Percentiles rank a stretch among this genome's conserved stretches.
Evolutionary conservation across 2,113 vertebrate species (phyloP).

Genomic region (Notarius lentiginosus): DNA sequence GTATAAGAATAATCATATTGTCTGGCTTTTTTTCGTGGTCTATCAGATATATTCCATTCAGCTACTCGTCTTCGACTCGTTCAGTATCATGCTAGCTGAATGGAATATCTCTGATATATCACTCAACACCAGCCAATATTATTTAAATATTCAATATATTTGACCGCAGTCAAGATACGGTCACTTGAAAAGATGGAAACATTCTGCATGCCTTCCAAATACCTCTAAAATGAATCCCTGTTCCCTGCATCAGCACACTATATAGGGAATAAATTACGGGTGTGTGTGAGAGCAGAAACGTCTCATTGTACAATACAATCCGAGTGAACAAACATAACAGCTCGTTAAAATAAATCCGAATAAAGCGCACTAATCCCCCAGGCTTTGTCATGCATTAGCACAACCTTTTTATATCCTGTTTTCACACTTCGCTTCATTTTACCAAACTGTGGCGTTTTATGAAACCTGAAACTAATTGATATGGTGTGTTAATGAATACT

Average conservation of each 20-base stretch:
- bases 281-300: background rate
- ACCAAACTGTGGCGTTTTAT: background rate
- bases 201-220: background rate
- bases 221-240: background rate
- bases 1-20: too few relatives aligned
- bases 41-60: too few relatives aligned
- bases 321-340: slow-evolving; percentile 5
- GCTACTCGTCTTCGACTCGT: too few relatives aligned
- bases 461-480: background rate
- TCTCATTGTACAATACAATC: background rate
- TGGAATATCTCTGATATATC: too few relatives aligned
- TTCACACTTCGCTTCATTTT: slow-evolving; percentile 37
- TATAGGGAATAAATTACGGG: background rate
- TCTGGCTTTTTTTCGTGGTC: too few relatives aligned
- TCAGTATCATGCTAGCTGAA: too few relatives aligned
- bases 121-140: too few relatives aligned
- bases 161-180: background rate
- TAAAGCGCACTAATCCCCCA: slow-evolving; percentile 16
- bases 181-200: background rate
- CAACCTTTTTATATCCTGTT: slow-evolving; percentile 2
- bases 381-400: slow-evolving; percentile 25
- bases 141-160: background rate
- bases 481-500: background rate
- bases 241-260: background rate
- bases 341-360: slow-evolving; percentile 9